These are phyloP conservation scores for Tiliacea citrago DNA, from an alignment of 2,888 invertebrate genomes.

Conservation along the genomic window DNA sequence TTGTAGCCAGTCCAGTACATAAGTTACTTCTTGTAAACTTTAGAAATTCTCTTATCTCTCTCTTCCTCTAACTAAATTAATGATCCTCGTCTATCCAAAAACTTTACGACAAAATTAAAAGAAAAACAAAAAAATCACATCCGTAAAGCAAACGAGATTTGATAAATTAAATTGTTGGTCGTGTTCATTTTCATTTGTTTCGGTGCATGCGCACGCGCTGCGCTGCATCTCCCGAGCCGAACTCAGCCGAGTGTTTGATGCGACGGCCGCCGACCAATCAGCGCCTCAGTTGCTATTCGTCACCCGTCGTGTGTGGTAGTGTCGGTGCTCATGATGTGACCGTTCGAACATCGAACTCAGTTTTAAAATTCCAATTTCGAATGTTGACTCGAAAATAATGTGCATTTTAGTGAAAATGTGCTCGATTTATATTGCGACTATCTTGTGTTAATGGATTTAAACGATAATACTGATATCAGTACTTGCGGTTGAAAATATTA, in stretches of 20 bases:
- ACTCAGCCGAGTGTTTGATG: constrained; percentile 61
- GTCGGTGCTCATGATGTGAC: constrained; percentile 74
- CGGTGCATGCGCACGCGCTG: constrained; percentile 78
- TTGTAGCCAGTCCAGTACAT: not conserved
- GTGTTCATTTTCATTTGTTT: constrained; percentile 66
- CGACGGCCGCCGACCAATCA: constrained; percentile 74
- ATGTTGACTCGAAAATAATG: constrained; percentile 78
- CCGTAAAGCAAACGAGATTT: constrained; percentile 63
- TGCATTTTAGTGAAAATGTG: constrained; percentile 86
- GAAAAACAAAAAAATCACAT: constrained; percentile 19
- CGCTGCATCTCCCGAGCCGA: constrained; percentile 76
- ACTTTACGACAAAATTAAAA: not conserved
- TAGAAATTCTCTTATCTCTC: not conserved
- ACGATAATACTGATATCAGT: constrained; percentile 64
- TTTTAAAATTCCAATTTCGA: constrained; percentile 67
- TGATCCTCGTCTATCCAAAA: not conserved
- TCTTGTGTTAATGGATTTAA: constrained; percentile 78
- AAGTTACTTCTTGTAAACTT: not conserved
- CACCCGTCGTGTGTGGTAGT: constrained; percentile 73
- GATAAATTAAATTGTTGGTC: constrained; percentile 55
- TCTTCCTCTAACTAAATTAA: not conserved
- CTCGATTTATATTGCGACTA: constrained; percentile 74
- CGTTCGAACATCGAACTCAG: constrained; percentile 72
- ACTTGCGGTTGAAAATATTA: constrained; percentile 69
- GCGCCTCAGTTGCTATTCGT: constrained; percentile 79